A percentile compares a stretch with the other conserved stretches of the same genome.
phyloP scores from a whole-genome alignment of 2,888 invertebrate genomes.

The Catocala fraxini region DNA sequence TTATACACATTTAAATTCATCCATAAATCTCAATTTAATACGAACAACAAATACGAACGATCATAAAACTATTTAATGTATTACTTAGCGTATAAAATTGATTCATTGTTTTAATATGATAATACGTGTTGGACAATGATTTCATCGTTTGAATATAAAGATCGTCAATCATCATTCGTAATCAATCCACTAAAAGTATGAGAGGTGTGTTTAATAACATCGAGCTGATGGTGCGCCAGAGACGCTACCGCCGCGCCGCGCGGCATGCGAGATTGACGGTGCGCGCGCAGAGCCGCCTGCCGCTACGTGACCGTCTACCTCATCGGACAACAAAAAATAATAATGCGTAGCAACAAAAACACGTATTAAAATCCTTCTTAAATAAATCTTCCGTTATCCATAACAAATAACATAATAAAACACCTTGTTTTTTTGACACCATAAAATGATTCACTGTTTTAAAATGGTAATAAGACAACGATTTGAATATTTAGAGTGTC shows the following conservation, averaged over 20 bases:
- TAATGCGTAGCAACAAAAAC: conserved; percentile 45
- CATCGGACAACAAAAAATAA: conserved; percentile 23
- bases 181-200: conserved; percentile 42
- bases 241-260: background rate
- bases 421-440: conserved; percentile 51
- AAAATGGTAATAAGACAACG: conserved; percentile 61
- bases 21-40: conserved; percentile 48
- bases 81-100: conserved; percentile 48
- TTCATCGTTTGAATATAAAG: conserved; percentile 46
- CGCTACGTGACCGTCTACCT: background rate
- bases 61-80: conserved; percentile 49
- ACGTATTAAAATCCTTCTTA: conserved; percentile 49
- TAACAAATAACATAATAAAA: conserved; percentile 55
- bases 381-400: conserved; percentile 55
- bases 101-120: conserved; percentile 56
- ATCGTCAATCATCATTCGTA: conserved; percentile 49
- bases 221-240: background rate
- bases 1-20: conserved; percentile 28
- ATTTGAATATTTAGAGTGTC: conserved; percentile 63
- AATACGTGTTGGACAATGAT: conserved; percentile 47
- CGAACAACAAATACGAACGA: conserved; percentile 46
- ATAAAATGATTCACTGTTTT: conserved; percentile 65
- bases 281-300: background rate
- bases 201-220: conserved; percentile 16
- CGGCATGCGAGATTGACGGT: background rate